Base-by-base conservation (phyloP, 2,113 vertebrate genomes). In the Pomatorhinus ruficollis region DNA sequence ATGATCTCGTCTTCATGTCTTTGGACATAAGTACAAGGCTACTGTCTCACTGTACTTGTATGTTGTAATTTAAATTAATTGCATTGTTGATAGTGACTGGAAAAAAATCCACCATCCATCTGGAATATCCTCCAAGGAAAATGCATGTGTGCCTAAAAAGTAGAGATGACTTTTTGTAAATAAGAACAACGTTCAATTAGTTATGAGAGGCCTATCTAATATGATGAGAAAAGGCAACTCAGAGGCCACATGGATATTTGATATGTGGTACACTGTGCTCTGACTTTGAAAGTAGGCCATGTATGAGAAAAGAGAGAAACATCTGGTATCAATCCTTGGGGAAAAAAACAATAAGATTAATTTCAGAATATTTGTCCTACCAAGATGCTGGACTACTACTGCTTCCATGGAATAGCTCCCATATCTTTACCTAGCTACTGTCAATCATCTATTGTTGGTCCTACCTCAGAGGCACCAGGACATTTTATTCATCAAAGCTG, bases 111-210 rank as follows among this genome's bases (percentile, higher is more conserved):
- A 70, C 97, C 90, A 57, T 97, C 95, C 81, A 93, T 96, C 77
- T 98, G 78, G 87, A 98, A 98, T 68, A 97, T 83, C 91, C 98
- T 98, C 98, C 98, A 98, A 76, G 98, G 97, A 97, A 97, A 98
- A 85, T 98, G 57, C 35, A 40, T 60, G 50, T 93, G 77, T 23
- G 97, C 95, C 98, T 98, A 80, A 81, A 96, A 94, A 90, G 74
- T 57, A n/a, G 85, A 88, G 65, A 87, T 52, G 11, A n/a, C 20
- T 72, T 21, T 44, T 80, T 25, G 35, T 52, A 94, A 88, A 56
- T 72, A 76, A 82, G 63, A 87, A 39, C 42, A 77, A 79, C 42
- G 42, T 75, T 83, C 60, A 87, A n/a, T 74, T 72, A 78, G 31
- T 78, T 87, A 70, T 37, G 37, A 69, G 40, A 83, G 20, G 81